A percentile compares a stretch with the other conserved stretches of the same genome.
Evolutionary conservation across 64 coral and sea anemone genomes (phyloP).

Genomic region (Pachyseris speciosa): DNA sequence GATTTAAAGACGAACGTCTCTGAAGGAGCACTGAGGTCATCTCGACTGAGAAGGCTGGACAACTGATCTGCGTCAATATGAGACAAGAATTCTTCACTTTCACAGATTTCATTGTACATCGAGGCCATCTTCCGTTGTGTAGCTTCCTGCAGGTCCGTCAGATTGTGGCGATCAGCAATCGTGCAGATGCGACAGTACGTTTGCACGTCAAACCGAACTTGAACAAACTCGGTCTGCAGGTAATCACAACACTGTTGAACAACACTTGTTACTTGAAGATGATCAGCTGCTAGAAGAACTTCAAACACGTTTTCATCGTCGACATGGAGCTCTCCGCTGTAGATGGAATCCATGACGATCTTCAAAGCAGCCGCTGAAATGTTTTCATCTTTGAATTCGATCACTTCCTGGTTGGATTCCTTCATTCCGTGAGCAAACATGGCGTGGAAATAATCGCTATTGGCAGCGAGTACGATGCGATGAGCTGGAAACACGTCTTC

Average conservation of each 20-base stretch:
- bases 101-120: neutral
- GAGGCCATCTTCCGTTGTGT: neutral
- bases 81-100: conserved; percentile 7
- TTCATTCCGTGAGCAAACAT: conserved; percentile 54
- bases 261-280: neutral
- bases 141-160: neutral
- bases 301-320: conserved; percentile 2
- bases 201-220: neutral
- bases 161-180: neutral
- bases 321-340: neutral
- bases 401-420: neutral
- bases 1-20: neutral
- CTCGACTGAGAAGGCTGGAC: neutral
- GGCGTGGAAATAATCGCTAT: conserved; percentile 78
- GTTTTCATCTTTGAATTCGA: conserved; percentile 1
- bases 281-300: neutral
- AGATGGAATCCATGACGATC: neutral
- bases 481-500: conserved; percentile 61
- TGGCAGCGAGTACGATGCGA: conserved; percentile 74
- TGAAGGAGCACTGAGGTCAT: conserved; percentile 12
- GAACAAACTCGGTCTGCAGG: neutral
- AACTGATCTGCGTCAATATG: neutral
- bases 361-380: neutral
- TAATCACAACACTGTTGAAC: neutral
- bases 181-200: neutral